Percentiles rank a stretch among this genome's conserved stretches.
Evolutionary conservation across 2,888 invertebrate genomes (phyloP).

Genomic region (Troglohyphantes excavatus): DNA sequence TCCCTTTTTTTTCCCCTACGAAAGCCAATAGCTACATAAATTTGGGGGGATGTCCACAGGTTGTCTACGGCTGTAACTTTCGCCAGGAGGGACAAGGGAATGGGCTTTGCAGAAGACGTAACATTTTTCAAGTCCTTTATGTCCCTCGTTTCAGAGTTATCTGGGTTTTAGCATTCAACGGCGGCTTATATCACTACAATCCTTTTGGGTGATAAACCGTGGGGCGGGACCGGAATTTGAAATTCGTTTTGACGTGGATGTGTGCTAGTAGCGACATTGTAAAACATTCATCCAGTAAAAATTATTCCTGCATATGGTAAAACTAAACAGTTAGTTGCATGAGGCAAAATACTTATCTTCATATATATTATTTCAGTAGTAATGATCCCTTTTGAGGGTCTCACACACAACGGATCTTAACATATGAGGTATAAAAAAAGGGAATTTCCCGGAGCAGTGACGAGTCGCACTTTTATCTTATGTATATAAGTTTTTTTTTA

Average conservation of each 20-base stretch:
- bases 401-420: too few relatives aligned
- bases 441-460: too few relatives aligned
- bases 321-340: too few relatives aligned
- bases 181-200: constrained; percentile 7
- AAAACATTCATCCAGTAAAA: too few relatives aligned
- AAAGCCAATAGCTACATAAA: constrained; percentile 70
- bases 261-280: too few relatives aligned
- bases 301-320: too few relatives aligned
- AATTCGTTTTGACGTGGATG: background rate
- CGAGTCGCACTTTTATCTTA: too few relatives aligned
- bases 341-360: too few relatives aligned
- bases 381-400: too few relatives aligned
- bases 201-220: constrained; percentile 26
- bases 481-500: too few relatives aligned
- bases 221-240: constrained; percentile 23
- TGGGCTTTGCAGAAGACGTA: constrained; percentile 22
- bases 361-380: too few relatives aligned
- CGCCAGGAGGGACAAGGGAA: constrained; percentile 18
- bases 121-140: constrained; percentile 67
- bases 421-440: too few relatives aligned
- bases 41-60: constrained; percentile 70
- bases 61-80: constrained; percentile 59
- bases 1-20: background rate
- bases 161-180: constrained; percentile 28
- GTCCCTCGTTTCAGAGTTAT: constrained; percentile 46